Evolutionary conservation across 2,797 vertebrate genomes (phyloP).

Genomic region (Linurgus olivaceus): DNA sequence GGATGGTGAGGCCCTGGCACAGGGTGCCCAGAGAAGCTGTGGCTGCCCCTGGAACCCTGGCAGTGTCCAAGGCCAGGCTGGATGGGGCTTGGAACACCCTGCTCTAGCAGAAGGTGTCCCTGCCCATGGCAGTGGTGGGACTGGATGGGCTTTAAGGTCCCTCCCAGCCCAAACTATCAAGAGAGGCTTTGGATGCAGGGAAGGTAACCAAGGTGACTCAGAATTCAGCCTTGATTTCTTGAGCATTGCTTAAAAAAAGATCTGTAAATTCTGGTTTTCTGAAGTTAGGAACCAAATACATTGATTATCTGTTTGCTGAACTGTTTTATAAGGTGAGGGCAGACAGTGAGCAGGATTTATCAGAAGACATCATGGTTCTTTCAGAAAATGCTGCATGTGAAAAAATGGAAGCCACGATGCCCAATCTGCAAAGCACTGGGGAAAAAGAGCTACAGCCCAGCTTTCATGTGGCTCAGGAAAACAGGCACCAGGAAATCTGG

Average conservation of each 20-base stretch:
- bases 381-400: slow-evolving; percentile 59
- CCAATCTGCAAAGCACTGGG: slow-evolving; percentile 27
- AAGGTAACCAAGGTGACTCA: neutral
- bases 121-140: neutral
- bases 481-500: slow-evolving; percentile 86
- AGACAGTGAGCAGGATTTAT: slow-evolving; percentile 58
- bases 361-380: slow-evolving; percentile 56
- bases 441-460: slow-evolving; percentile 70
- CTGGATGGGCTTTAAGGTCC: neutral
- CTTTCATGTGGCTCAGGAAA: slow-evolving; percentile 55
- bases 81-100: accelerated
- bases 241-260: neutral
- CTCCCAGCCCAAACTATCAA: accelerated
- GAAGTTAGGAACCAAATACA: neutral
- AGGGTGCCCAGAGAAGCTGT: neutral
- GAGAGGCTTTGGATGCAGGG: neutral
- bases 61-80: accelerated
- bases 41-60: neutral
- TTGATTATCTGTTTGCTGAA: slow-evolving; percentile 47
- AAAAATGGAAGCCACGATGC: slow-evolving; percentile 64
- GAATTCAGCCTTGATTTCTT: neutral
- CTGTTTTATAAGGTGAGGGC: slow-evolving; percentile 68
- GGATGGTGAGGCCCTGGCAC: accelerated
- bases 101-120: accelerated
- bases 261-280: neutral